Percentiles rank a stretch among this genome's conserved stretches.
Conservation (phyloP, 2,888 invertebrate genomes). For the Himalopsyche anomala region DNA sequence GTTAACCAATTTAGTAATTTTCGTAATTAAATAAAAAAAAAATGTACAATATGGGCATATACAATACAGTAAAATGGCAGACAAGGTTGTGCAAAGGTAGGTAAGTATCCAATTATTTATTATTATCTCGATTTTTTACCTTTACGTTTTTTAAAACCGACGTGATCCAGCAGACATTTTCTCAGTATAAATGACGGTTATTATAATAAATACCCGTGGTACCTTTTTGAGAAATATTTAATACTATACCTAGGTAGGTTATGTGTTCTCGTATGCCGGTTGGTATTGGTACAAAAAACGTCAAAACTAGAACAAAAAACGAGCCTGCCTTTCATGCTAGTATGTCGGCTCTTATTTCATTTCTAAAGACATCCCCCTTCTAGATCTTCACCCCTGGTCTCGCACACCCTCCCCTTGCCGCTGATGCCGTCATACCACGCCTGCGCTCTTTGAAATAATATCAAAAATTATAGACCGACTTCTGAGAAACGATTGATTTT, state of each 20-base stretch:
- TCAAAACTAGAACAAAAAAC: slow-evolving; percentile 55
- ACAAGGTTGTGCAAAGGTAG: no score
- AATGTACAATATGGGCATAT: no score
- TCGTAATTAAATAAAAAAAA: no score
- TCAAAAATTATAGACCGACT: background rate
- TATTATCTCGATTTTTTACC: no score
- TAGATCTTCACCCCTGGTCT: slow-evolving; percentile 47
- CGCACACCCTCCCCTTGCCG: slow-evolving; percentile 12
- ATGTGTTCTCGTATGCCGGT: background rate
- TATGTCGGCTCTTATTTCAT: slow-evolving; percentile 57
- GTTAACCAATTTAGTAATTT: no score
- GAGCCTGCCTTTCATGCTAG: slow-evolving; percentile 49
- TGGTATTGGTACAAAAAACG: slow-evolving; percentile 1
- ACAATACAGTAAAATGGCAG: no score
- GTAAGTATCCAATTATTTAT: no score
- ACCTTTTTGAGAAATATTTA: background rate
- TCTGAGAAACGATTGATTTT: background rate
- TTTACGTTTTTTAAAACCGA: background rate
- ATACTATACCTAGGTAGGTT: background rate
- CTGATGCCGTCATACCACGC: slow-evolving; percentile 1
- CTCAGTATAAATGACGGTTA: background rate
- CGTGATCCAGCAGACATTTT: background rate
- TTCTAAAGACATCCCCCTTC: slow-evolving; percentile 63
- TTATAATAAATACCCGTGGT: background rate
- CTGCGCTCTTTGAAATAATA: slow-evolving; percentile 32